Percentiles rank a stretch among this genome's conserved stretches.
Evolutionary conservation across 2,113 vertebrate genomes (phyloP).

Genomic region (Phodopus roborovskii): DNA sequence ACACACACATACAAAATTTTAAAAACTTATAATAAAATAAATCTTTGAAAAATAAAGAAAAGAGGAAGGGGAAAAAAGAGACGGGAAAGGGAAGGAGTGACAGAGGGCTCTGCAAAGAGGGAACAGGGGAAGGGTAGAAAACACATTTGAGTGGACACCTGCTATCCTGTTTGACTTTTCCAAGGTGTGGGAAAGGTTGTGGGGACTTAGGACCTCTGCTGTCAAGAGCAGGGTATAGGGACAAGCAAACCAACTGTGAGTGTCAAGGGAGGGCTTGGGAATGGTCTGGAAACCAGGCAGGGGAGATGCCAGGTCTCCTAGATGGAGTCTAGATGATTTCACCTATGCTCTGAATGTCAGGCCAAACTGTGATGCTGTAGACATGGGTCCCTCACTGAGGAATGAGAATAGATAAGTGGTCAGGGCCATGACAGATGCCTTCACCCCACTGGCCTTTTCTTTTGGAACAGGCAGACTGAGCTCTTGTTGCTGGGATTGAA

Average conservation of each 20-base stretch:
- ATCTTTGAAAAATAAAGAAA: neutral
- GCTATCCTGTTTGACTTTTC: neutral
- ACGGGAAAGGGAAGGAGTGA: neutral
- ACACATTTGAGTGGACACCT: neutral
- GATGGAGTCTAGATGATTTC: neutral
- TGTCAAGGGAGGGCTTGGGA: neutral
- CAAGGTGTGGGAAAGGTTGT: neutral
- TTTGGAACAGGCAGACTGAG: constrained; percentile 85
- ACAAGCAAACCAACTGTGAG: neutral
- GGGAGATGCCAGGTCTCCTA: neutral
- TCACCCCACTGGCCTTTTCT: neutral
- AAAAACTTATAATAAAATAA: neutral
- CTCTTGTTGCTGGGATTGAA: constrained; percentile 89
- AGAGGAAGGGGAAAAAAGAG: neutral
- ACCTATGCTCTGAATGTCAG: neutral
- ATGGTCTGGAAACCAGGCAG: neutral
- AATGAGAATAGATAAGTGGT: neutral
- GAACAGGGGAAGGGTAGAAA: neutral
- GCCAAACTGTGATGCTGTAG: neutral
- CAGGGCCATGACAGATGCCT: too few relatives aligned
- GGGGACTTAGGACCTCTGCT: neutral
- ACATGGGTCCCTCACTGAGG: neutral
- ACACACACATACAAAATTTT: neutral
- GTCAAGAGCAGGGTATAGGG: neutral
- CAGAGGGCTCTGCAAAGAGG: neutral